Evolutionary conservation across 2,888 invertebrate genomes (phyloP), one percentile per base, ranked within the genome.

Genomic region (Calameuta pallipes): DNA sequence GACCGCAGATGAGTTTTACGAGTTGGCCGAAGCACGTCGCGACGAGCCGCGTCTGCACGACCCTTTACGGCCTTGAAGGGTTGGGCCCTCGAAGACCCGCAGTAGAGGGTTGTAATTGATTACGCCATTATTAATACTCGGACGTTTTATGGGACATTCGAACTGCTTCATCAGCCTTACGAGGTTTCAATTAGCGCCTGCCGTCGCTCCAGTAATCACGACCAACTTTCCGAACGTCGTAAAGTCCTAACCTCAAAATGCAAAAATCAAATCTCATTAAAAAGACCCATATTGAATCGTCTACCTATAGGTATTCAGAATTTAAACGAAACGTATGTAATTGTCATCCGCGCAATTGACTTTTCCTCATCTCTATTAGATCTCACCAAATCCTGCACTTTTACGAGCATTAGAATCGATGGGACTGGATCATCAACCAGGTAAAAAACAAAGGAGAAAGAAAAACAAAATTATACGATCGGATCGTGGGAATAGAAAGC

Each of bases 1-100:
- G 87, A 88, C 87, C 89, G 83, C 88, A 87, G 89, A 87, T 88
- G 88, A 88, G 87, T 88, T 89, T 89, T 88, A 88, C 85, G 89
- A 88, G 87, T 87, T 81, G 83, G 83, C 80, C 82, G 81, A 83
- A 82, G 84, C 87, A 86, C 86, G 85, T 86, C 83, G 84, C 85
- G 83, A 79, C 78, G 81, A 81, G 83, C 82, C 84, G 82, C 85
- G 81, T 83, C 84, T 77, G 80, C 81, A 84, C 83, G 82, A 86
- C 85, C 85, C 84, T 85, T 84, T 85, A 85, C 85, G 82, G 84
- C 84, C 83, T 81, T 84, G 73, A 71, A 74, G 73, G 79, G 79
- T 74, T 73, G 79, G 36, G 74, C 34, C 74, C 30, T 36, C 30
- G 23, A 75, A 56, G 75, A 69, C 75, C 71, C 78, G 75, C 73